phyloP scores from a whole-genome alignment of 2,888 invertebrate genomes.

The Stenotaenia linearis region DNA sequence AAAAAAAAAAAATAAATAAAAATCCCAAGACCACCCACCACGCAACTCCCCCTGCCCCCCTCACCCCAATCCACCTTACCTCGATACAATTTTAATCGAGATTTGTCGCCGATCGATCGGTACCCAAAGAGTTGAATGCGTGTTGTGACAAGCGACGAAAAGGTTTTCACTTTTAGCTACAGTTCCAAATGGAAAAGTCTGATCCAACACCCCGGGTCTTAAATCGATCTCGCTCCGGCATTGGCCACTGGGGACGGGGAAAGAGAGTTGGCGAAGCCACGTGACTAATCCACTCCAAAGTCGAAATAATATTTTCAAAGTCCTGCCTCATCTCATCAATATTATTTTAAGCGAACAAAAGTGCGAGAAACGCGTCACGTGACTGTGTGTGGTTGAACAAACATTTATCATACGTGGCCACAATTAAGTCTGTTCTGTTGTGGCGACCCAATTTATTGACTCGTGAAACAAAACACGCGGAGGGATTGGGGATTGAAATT shows the following conservation, averaged over 20 bases:
- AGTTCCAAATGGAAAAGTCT: background rate
- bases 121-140: background rate
- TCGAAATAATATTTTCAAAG: conserved; percentile 9
- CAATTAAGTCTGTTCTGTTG: no score
- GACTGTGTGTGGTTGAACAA: background rate
- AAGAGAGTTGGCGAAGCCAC: background rate
- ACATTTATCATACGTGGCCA: background rate
- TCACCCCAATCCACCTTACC: background rate
- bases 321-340: conserved; percentile 4
- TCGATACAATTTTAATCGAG: background rate
- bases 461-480: background rate
- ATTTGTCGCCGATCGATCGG: background rate
- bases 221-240: conserved; percentile 9
- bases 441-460: background rate
- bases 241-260: background rate
- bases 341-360: background rate
- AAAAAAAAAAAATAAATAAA: no score
- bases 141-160: conserved; percentile 9
- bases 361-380: background rate
- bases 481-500: no score
- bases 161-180: background rate
- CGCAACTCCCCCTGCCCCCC: background rate
- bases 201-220: background rate
- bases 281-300: conserved; percentile 4
- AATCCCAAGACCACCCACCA: no score